Evolutionary conservation across 2,797 vertebrate species (phyloP), one percentile per base, ranked within the genome.

Genomic region (Sebastes nivosus): DNA sequence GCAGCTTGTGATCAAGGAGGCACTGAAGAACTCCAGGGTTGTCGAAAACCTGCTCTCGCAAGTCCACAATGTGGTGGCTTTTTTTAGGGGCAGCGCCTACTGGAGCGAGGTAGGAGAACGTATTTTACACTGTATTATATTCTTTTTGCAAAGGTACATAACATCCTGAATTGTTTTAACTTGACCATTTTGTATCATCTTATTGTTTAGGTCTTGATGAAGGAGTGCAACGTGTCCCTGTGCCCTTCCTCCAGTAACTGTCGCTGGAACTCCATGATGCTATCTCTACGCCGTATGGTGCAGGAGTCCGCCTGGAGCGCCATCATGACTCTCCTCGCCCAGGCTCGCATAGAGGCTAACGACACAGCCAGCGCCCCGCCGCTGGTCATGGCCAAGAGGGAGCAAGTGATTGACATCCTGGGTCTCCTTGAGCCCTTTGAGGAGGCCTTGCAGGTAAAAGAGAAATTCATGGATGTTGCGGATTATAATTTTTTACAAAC

Each of bases 201-300:
- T 24, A 20, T 32, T 46, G 9, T 57, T 59, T 36, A 95, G 94
- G 88, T 94, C 71, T 90, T 96, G 83, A 10, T 91, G 69, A 93
- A 90, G 86, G 94, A 95, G 72, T 93, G 84, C 70, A 91, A 91
- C 13, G 72, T 95, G 65, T 94, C 93, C 5, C 84, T 95, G 14
- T 94, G 84, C 54, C 90, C 91, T 8, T 89, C 93, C 14, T 87
- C 88, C 71, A 85, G 57, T 60, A 93, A 77, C 81, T 94, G 87
- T 64, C 89, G 91, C 46, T 96, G 96, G 96, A 96, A 95, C 88
- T 94, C 94, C 52, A 88, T 93, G 79, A 92, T 96, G 80, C 29
- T 87, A 2, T 90, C 91, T 13, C 57, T 95, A 24, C 91, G 92
- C 2, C 87, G 93, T 6, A 91, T 96, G 88, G 92, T 91, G 50